Base-by-base conservation (phyloP, 2,113 vertebrate species). In the Dasypus novemcinctus region DNA sequence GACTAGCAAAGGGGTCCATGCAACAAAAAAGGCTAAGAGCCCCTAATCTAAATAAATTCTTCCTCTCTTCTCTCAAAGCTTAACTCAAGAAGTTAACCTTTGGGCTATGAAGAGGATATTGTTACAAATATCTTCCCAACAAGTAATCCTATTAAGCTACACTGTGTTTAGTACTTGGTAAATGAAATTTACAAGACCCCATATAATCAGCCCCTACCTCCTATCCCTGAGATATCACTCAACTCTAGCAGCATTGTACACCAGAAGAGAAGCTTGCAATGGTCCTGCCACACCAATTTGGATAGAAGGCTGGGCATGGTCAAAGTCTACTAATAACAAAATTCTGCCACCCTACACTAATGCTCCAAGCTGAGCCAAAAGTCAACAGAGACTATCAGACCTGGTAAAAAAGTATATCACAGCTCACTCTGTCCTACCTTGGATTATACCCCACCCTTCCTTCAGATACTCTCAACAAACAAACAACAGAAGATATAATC, bases 291-390 rank as follows among this genome's bases (percentile, higher is more conserved):
- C 13, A 85, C 15, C 31, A 57, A 46, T 78, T 59, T 63, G 61
- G 74, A 15, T 88, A 38, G 18, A 76, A 93, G 43, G 43, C 41
- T 87, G 7, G 49, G 25, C 18, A 81, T 84, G 54, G 85, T 78
- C 54, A 86, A 82, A 74, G 78, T 91, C 64, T 95, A 69, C 66
- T 75, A 89, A 61, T 49, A 90, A 95, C 29, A 90, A 94, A 64
- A 93, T 68, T 90, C 89, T 80, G 36, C 18, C 43, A 57, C 49
- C 12, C 71, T 46, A 90, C 92, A 91, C 79, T 89, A 91, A 87
- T 69, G 36, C 38, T 74, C 21, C n/a, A 87, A 8, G 59, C 61
- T 57, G 80, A 59, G n/a, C 41, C 76, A 68, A 79, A 94, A 46
- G 72, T 94, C 69, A 78, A 27, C 23, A 38, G 90, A 95, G 71